phyloP scores from a whole-genome alignment of 2,888 invertebrate genomes.

The Volucella inflata region DNA sequence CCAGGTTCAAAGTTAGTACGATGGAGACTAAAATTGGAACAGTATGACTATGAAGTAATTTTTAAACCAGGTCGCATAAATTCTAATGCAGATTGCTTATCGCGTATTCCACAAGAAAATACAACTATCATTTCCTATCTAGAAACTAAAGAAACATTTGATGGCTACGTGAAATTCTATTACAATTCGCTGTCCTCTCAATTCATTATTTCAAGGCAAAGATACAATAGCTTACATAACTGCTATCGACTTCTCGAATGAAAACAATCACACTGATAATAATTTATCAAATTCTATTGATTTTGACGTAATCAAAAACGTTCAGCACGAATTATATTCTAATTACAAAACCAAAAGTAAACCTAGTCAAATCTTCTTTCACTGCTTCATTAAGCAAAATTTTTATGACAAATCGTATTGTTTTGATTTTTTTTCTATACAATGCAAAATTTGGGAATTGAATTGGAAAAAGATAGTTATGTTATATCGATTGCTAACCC shows the following conservation, averaged over 20 bases:
- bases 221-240: conserved; percentile 23
- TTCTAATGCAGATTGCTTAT: conserved; percentile 67
- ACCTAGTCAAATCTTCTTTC: conserved; percentile 21
- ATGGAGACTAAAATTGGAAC: conserved; percentile 40
- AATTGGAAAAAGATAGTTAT: neutral
- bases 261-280: conserved; percentile 1
- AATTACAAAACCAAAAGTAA: conserved; percentile 40
- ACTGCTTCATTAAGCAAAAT: conserved; percentile 50
- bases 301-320: conserved; percentile 11
- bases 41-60: conserved; percentile 24
- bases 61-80: conserved; percentile 74
- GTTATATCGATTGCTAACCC: neutral
- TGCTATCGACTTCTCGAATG: conserved; percentile 9
- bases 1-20: conserved; percentile 72
- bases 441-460: neutral
- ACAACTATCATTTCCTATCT: neutral
- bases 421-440: neutral
- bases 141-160: conserved; percentile 14
- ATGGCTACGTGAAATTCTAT: conserved; percentile 42
- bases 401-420: neutral
- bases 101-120: conserved; percentile 22
- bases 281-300: conserved; percentile 17
- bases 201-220: conserved; percentile 27
- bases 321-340: conserved; percentile 44
- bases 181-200: conserved; percentile 31